phyloP scores from a whole-genome alignment of 2,797 vertebrate genomes.

The Myioborus miniatus region DNA sequence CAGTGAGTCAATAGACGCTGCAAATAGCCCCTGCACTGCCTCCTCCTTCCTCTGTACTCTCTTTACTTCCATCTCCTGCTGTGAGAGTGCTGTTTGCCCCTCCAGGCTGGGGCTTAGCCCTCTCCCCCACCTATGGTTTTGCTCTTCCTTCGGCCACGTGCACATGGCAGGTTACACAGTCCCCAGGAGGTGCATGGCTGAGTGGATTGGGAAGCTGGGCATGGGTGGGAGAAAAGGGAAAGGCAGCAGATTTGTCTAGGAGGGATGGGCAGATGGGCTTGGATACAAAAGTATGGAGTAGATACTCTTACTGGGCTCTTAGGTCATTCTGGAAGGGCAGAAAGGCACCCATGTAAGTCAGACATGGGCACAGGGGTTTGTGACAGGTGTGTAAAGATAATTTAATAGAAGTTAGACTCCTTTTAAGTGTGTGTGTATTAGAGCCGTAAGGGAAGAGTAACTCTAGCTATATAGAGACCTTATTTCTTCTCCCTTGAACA shows the following conservation, averaged over 20 bases:
- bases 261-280: not conserved
- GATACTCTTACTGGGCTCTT: not conserved
- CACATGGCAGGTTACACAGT: accelerated
- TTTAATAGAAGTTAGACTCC: not conserved
- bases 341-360: not conserved
- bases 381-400: not conserved
- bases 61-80: not conserved
- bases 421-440: not conserved
- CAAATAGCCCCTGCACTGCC: not conserved
- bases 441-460: not conserved
- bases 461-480: not conserved
- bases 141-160: accelerated
- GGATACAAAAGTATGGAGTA: not conserved
- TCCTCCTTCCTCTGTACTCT: not conserved
- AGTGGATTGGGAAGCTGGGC: not conserved
- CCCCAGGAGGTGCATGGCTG: not conserved
- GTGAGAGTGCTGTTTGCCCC: not conserved
- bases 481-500: not conserved
- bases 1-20: not conserved
- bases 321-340: not conserved
- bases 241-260: not conserved
- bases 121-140: not conserved
- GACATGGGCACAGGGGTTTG: not conserved
- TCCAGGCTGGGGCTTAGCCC: not conserved
- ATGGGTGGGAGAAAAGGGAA: accelerated